Conservation (phyloP, 2,888 invertebrate species). For the Pharmacophagus antenor region DNA sequence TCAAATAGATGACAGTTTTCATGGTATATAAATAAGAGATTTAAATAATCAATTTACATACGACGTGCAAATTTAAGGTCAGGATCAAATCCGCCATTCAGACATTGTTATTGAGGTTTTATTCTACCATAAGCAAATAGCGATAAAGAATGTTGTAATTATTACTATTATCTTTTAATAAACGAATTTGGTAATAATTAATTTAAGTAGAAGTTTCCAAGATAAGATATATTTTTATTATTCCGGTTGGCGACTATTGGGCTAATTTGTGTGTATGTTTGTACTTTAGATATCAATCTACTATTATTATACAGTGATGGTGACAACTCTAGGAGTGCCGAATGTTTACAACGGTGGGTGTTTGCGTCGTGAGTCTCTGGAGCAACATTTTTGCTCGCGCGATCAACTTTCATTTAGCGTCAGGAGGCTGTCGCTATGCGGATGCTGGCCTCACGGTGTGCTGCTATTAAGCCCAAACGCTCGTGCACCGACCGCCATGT, state of each 20-base stretch:
- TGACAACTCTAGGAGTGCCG: slow-evolving; percentile 25
- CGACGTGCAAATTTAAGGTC: neutral
- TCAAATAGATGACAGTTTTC: no score
- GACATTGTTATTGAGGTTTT: neutral
- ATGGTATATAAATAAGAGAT: no score
- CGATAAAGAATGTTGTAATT: neutral
- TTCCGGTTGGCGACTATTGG: no score
- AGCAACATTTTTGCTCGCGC: slow-evolving; percentile 60
- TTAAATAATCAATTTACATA: no score
- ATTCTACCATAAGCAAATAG: neutral
- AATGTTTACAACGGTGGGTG: slow-evolving; percentile 33
- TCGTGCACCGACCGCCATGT: slow-evolving; percentile 68
- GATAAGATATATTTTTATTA: no score
- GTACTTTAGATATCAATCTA: neutral
- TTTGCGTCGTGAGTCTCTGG: slow-evolving; percentile 55
- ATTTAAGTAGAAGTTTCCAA: no score
- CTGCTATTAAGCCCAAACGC: slow-evolving; percentile 71
- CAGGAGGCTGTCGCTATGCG: slow-evolving; percentile 78
- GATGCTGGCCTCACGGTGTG: slow-evolving; percentile 69
- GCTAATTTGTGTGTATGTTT: no score
- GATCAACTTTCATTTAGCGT: slow-evolving; percentile 78
- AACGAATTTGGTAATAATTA: no score
- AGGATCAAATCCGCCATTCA: neutral
- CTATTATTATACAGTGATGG: neutral
- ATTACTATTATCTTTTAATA: no score